Percentiles rank a stretch among this genome's conserved stretches.
phyloP scores from a whole-genome alignment of 2,113 vertebrate species.

The Gasterosteus aculeatus region DNA sequence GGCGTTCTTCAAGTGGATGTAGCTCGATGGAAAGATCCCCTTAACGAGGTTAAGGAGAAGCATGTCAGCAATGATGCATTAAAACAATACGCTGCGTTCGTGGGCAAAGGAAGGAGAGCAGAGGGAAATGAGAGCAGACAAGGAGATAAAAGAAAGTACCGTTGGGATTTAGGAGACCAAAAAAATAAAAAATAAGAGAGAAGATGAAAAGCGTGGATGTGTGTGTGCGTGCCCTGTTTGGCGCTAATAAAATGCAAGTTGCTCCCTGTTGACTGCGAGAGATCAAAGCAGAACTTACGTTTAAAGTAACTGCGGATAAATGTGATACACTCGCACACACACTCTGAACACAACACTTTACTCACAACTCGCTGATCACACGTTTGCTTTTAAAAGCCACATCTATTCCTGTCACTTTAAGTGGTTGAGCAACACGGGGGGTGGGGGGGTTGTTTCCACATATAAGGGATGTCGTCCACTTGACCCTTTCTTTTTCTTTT shows the following conservation, averaged over 20 bases:
- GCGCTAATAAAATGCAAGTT: conserved; percentile 34
- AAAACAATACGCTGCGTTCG: conserved; percentile 38
- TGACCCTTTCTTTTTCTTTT: neutral
- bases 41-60: conserved; percentile 62
- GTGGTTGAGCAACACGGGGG: neutral
- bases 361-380: neutral
- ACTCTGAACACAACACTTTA: neutral
- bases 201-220: conserved; percentile 30
- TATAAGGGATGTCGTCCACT: neutral
- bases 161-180: conserved; percentile 25
- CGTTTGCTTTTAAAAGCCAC: neutral
- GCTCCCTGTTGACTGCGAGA: conserved; percentile 12
- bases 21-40: conserved; percentile 96
- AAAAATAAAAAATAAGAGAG: conserved; percentile 10
- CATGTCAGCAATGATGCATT: neutral
- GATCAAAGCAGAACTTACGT: conserved; percentile 55
- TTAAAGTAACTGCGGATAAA: conserved; percentile 32
- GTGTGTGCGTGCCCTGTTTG: neutral
- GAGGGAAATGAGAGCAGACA: neutral
- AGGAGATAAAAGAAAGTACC: conserved; percentile 31
- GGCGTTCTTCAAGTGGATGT: conserved; percentile 96
- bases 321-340: conserved; percentile 17
- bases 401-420: neutral
- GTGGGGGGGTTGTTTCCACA: neutral
- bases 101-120: conserved; percentile 10